Percentiles rank a stretch among this genome's conserved stretches.
Evolutionary conservation across 2,888 invertebrate genomes (phyloP).

Genomic region (Heteromyza rotundicornis): DNA sequence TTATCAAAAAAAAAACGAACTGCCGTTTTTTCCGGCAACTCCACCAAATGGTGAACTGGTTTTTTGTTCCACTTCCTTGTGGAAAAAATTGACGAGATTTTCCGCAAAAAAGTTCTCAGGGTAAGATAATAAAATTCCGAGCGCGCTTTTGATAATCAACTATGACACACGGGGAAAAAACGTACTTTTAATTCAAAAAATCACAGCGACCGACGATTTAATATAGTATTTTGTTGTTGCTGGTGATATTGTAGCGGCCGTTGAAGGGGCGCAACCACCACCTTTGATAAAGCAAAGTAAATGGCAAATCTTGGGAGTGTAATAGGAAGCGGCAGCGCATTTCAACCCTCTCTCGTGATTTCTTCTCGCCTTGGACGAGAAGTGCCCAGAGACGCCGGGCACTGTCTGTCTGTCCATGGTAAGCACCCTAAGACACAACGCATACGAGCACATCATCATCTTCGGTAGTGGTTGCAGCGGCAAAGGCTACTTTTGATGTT

Average conservation of each 20-base stretch:
- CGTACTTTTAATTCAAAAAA: conserved; percentile 45
- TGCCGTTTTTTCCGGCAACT: conserved; percentile 24
- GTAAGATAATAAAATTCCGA: conserved; percentile 60
- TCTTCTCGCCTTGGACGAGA: conserved; percentile 13
- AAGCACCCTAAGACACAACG: conserved; percentile 27
- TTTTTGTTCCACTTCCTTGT: conserved; percentile 21
- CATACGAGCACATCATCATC: background rate
- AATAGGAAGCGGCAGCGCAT: conserved; percentile 25
- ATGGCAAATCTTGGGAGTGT: conserved; percentile 7
- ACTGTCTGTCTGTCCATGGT: background rate
- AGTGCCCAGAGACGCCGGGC: background rate
- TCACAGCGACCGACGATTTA: conserved; percentile 43
- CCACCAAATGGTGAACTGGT: conserved; percentile 41
- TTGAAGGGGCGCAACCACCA: conserved; percentile 1
- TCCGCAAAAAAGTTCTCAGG: conserved; percentile 59
- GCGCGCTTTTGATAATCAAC: conserved; percentile 55
- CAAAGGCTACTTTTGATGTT: conserved; percentile 48
- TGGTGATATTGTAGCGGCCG: background rate
- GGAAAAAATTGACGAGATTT: background rate
- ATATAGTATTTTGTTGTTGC: conserved; percentile 34
- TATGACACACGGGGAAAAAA: conserved; percentile 27
- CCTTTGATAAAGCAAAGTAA: conserved; percentile 11
- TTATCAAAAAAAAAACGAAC: conserved; percentile 3
- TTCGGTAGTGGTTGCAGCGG: too few relatives aligned
- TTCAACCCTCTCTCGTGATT: conserved; percentile 25